Evolutionary conservation across 2,888 invertebrate genomes (phyloP), one percentile per base, ranked within the genome.

Genomic region (Parnassius apollo): DNA sequence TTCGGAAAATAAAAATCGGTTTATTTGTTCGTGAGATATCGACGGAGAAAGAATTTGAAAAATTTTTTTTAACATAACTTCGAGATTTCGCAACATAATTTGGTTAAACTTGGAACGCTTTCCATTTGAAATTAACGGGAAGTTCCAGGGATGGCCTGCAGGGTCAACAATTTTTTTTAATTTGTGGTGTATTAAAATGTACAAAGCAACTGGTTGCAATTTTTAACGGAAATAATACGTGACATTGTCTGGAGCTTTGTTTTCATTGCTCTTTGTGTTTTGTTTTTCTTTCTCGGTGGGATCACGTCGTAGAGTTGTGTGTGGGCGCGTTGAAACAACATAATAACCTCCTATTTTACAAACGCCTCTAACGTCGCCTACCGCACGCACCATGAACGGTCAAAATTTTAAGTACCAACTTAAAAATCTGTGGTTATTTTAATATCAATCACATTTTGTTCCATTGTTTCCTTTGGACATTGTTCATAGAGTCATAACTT

Each of bases 391-490:
- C 82, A 82, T 85, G 77, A 85, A 76, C 77, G 75, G 83, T 77
- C 82, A 86, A 81, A 78, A 81, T 84, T 49, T 89, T 69, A 85
- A 89, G 86, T 83, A 81, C 75, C 83, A 76, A 81, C 83, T 83
- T 78, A 78, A 81, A 74, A 73, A 73, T 35, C 72, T 71, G 71
- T 72, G 81, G 78, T 84, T 87, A 85, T 85, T 87, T 86, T 85
- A 84, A 85, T 81, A 78, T 78, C 74, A 76, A 75, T 76, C 74
- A 77, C 79, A 78, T 81, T 77, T 78, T 74, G 71, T 74, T 68
- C 79, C 85, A 86, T 85, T 89, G 88, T 88, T 89, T 88, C 84
- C 83, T 80, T 86, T 82, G 76, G 83, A 86, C 84, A 83, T 80
- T 81, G 83, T 86, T 87, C 80, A 82, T 82, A 80, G 64, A 63